phyloP scores from a whole-genome alignment of 2,888 invertebrate genomes.

The Euzophera pinguis region DNA sequence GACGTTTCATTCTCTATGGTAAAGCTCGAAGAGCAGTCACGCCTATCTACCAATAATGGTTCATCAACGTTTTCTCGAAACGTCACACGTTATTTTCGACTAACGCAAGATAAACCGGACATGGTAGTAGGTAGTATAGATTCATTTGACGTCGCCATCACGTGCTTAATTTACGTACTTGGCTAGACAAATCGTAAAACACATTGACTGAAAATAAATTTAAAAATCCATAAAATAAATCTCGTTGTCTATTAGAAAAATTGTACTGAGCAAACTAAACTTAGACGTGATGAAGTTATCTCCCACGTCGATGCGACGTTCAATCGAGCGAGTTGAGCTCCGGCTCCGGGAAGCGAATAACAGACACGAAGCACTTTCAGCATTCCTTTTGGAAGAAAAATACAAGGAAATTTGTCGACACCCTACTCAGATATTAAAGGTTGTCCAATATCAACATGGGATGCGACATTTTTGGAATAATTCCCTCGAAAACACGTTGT shows the following conservation, averaged over 20 bases:
- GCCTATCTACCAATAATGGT: too few species aligned
- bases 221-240: background rate
- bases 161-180: too few species aligned
- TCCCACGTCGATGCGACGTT: background rate
- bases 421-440: background rate
- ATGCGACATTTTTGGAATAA: background rate
- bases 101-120: too few species aligned
- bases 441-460: background rate
- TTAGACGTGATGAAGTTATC: background rate
- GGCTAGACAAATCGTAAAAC: too few species aligned
- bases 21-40: too few species aligned
- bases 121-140: too few species aligned
- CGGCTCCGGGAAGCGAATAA: constrained; percentile 4
- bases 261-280: background rate
- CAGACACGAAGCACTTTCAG: background rate
- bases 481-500: background rate
- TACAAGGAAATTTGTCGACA: constrained; percentile 1
- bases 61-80: too few species aligned
- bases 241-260: background rate
- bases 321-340: background rate
- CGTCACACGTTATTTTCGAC: too few species aligned
- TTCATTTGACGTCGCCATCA: too few species aligned
- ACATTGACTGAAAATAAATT: too few species aligned
- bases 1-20: too few species aligned
- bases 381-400: constrained; percentile 2